Evolutionary conservation across 2,888 invertebrate genomes (phyloP), one percentile per base, ranked within the genome.

Genomic region (Drosophila kanekoi): DNA sequence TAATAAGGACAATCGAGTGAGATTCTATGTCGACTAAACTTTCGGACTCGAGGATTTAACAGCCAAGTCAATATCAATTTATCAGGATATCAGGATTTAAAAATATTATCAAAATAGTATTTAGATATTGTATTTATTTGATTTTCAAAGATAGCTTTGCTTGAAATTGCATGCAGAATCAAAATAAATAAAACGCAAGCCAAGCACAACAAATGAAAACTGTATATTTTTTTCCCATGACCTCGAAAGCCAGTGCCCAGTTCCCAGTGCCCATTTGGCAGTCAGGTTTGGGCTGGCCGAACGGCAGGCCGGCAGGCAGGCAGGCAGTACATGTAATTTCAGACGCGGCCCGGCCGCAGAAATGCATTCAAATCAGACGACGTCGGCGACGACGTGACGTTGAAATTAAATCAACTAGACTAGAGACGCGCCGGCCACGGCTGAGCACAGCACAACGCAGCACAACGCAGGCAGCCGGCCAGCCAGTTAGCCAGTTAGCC

Each of bases 361-460:
- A 60, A 62, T 76, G 68, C 75, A 78, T 74, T 68, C 75, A 84
- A 81, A 84, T 87, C 88, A 64, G 73, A 77, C 62, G 73, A 59
- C 59, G 62, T 49, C 52, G 72, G 48, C 72, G 80, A 67, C 73
- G 79, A 87, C 90, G 84, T 89, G 86, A 89, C 82, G 88, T 87
- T 90, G 83, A 89, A 88, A 88, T 89, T 90, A 86, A 87, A 82
- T 89, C 87, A 87, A 87, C 89, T 81, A 75, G 89, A 86, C 85
- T 80, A 76, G 78, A 87, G 83, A 83, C 64, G 70, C 59, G 60
- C 57, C 67, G 71, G 59, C 61, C 53, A n/a, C 52, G 43, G 38
- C 40, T 41, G 8, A 28, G 28, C 28, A 23, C 23, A 2, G 23
- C 23, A 28, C 23, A 23, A 23, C 23, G 23, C 23, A 23, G 23